A percentile compares a stretch with the other conserved stretches of the same genome.
phyloP scores from a whole-genome alignment of 2,797 vertebrate genomes.

The Otus scops region DNA sequence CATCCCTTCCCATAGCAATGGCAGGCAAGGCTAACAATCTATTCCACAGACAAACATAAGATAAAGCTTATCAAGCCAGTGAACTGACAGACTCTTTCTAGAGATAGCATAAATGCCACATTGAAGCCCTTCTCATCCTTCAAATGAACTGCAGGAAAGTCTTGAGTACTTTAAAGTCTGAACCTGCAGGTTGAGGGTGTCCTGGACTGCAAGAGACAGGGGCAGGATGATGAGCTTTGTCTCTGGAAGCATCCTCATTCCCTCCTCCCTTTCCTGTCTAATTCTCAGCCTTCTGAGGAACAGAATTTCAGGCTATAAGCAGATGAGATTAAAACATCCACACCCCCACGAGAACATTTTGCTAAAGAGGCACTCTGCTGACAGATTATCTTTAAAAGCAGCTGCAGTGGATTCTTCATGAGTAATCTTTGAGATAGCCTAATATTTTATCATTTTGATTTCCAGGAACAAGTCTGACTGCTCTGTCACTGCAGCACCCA shows the following conservation, averaged over 20 bases:
- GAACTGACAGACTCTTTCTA: neutral
- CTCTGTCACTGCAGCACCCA: neutral
- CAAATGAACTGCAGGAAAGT: neutral
- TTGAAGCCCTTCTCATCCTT: neutral
- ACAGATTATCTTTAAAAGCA: neutral
- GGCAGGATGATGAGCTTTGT: neutral
- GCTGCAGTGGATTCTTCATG: neutral
- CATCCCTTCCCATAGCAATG: neutral
- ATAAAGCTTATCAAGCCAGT: neutral
- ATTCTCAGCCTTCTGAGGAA: neutral
- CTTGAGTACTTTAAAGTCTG: neutral
- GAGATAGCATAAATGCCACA: rapidly evolving
- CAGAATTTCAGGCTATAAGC: neutral
- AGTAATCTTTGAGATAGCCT: neutral
- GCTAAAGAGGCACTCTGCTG: neutral
- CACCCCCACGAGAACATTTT: neutral
- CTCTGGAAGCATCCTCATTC: neutral
- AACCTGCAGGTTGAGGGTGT: neutral
- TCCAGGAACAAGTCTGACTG: neutral
- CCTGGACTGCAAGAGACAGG: neutral
- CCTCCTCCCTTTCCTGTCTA: neutral
- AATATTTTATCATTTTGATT: neutral
- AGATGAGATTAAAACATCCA: neutral
- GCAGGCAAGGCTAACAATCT: neutral
- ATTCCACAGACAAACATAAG: neutral